Percentiles rank a stretch among this genome's conserved stretches.
Conservation (phyloP, 2,113 vertebrate genomes). For the Brevimyrus niger region DNA sequence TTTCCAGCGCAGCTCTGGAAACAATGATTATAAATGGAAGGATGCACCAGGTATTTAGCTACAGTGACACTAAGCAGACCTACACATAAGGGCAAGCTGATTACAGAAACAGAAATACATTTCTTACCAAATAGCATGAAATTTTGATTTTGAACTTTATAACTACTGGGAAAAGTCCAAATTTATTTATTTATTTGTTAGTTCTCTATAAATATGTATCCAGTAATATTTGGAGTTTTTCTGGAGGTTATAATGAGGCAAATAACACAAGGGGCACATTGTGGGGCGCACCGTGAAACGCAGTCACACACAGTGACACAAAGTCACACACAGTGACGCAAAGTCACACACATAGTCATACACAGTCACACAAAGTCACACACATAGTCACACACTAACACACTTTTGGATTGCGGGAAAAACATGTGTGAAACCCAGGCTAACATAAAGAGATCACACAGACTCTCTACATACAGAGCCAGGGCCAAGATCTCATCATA, state of each 20-base stretch:
- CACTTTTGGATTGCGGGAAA: background rate
- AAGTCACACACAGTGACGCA: no score
- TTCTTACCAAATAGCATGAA: no score
- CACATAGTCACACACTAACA: background rate
- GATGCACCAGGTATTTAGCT: background rate
- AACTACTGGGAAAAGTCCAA: no score
- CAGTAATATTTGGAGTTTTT: no score
- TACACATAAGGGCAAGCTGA: background rate
- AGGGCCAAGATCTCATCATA: background rate
- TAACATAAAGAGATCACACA: background rate
- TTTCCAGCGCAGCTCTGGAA: background rate
- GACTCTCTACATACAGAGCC: background rate
- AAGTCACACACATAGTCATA: no score
- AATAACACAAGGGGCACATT: background rate
- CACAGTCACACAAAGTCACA: no score
- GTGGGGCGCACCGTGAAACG: background rate
- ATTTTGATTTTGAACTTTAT: no score
- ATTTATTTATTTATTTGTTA: no score
- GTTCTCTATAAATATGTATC: no score
- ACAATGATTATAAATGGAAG: background rate
- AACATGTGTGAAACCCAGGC: background rate
- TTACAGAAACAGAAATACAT: background rate
- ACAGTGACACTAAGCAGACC: background rate
- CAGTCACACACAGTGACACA: no score
- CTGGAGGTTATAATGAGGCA: background rate